Evolutionary conservation across 2,113 vertebrate genomes (phyloP).

Genomic region (Catagonus wagneri): DNA sequence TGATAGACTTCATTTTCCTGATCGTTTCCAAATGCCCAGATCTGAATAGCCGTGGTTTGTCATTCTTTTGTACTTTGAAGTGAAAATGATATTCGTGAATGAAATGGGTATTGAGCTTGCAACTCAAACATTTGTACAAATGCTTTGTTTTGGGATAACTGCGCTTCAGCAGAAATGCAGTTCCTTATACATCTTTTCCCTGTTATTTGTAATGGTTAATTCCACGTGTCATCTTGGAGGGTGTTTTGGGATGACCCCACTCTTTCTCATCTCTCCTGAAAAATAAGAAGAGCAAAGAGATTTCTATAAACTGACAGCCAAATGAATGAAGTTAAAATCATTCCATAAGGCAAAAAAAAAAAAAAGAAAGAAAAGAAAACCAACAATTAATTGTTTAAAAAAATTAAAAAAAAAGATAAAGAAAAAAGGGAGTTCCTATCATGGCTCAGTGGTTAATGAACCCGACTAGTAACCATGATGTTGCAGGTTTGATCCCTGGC

Average conservation of each 20-base stretch:
- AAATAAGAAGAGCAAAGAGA: background rate
- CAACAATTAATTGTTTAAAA: no score
- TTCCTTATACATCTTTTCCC: background rate
- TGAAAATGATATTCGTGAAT: conserved; percentile 27
- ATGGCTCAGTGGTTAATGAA: no score
- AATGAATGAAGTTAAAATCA: conserved; percentile 8
- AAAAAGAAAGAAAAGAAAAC: no score
- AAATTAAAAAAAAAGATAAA: no score
- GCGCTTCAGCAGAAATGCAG: background rate
- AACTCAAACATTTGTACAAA: background rate
- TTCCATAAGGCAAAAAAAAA: background rate
- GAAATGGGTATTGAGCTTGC: background rate
- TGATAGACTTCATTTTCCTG: conserved; percentile 39
- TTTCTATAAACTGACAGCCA: background rate
- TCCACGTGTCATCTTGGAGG: background rate
- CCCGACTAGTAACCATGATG: no score
- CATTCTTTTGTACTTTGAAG: background rate
- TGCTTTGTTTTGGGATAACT: background rate
- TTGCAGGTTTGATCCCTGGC: no score
- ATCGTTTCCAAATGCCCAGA: background rate
- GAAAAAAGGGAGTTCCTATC: no score
- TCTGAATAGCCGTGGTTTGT: background rate
- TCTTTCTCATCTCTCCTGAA: background rate
- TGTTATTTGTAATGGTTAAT: background rate
- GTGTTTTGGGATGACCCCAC: background rate